phyloP scores from a whole-genome alignment of 2,113 vertebrate species.

The Cavia porcellus region DNA sequence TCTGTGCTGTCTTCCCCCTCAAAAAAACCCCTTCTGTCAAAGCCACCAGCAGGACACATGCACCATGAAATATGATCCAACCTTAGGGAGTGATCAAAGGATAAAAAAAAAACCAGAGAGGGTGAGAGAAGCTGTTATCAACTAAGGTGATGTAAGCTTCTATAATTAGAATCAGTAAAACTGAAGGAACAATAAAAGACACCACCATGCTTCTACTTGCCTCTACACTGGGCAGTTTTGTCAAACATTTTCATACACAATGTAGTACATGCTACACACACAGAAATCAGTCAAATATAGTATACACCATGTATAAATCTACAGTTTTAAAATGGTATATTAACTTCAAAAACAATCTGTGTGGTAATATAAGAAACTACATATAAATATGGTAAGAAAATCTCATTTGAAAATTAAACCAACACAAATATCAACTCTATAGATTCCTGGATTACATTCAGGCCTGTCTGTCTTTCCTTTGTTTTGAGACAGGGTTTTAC shows the following conservation, averaged over 20 bases:
- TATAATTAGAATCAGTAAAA: constrained; percentile 94
- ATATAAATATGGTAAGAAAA: constrained; percentile 17
- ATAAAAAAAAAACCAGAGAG: constrained; percentile 78
- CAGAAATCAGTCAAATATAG: not conserved
- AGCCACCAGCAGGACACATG: constrained; percentile 84
- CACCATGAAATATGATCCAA: constrained; percentile 87
- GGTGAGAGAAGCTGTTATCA: constrained; percentile 90
- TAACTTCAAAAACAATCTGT: not conserved
- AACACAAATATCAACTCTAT: not conserved
- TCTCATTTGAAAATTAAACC: constrained; percentile 54
- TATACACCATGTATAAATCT: not conserved
- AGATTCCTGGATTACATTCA: constrained; percentile 27
- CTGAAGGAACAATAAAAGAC: constrained; percentile 90
- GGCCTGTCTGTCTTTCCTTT: not conserved
- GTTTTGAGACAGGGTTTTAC: not conserved
- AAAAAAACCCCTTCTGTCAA: constrained; percentile 28
- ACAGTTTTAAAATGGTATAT: constrained; percentile 18
- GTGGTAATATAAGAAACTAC: constrained; percentile 14
- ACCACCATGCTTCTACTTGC: constrained; percentile 81
- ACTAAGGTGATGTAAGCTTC: constrained; percentile 95
- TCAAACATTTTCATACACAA: constrained; percentile 55
- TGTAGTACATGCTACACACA: not conserved
- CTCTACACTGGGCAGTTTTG: constrained; percentile 61
- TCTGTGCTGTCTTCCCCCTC: constrained; percentile 9
- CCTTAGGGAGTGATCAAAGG: constrained; percentile 81